Evolutionary conservation across 2,888 invertebrate genomes (phyloP).

Genomic region (Athetis lepigone): DNA sequence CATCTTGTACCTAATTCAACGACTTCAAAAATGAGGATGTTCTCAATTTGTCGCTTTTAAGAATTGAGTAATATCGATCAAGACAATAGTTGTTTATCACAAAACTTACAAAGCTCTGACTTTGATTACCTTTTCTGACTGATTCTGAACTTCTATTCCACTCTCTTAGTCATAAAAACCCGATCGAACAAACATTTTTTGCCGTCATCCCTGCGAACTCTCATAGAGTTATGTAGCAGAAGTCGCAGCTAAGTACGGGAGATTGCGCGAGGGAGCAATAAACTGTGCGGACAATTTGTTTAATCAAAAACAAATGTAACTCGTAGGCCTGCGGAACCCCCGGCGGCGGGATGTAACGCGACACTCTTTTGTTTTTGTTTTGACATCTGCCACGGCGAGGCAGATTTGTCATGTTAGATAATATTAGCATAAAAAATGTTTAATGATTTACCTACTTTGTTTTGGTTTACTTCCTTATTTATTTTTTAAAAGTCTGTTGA

Average conservation of each 20-base stretch:
- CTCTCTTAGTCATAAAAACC: slow-evolving; percentile 39
- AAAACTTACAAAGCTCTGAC: slow-evolving; percentile 5
- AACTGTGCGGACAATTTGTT: slow-evolving; percentile 89
- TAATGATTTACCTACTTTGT: slow-evolving; percentile 33
- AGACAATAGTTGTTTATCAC: slow-evolving; percentile 8
- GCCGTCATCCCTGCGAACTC: slow-evolving; percentile 35
- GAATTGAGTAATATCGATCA: no score
- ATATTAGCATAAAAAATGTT: slow-evolving; percentile 64
- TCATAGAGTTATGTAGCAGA: slow-evolving; percentile 49
- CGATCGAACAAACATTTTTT: slow-evolving; percentile 38
- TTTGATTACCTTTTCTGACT: slow-evolving; percentile 13
- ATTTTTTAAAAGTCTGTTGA: background rate
- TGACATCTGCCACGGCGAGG: slow-evolving; percentile 70
- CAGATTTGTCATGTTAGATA: slow-evolving; percentile 78
- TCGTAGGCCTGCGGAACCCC: slow-evolving; percentile 67
- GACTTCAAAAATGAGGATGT: no score
- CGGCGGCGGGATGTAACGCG: slow-evolving; percentile 67
- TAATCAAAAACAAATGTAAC: slow-evolving; percentile 89
- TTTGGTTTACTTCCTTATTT: slow-evolving; percentile 26
- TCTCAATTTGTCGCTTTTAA: no score
- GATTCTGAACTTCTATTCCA: slow-evolving; percentile 18
- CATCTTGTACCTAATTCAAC: no score
- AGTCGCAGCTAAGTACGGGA: slow-evolving; percentile 75
- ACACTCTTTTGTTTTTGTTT: slow-evolving; percentile 79
- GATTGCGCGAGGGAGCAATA: slow-evolving; percentile 82